These are phyloP conservation scores for Mythimna ferrago DNA, from an alignment of 2,888 invertebrate genomes.

Conservation along the genomic window DNA sequence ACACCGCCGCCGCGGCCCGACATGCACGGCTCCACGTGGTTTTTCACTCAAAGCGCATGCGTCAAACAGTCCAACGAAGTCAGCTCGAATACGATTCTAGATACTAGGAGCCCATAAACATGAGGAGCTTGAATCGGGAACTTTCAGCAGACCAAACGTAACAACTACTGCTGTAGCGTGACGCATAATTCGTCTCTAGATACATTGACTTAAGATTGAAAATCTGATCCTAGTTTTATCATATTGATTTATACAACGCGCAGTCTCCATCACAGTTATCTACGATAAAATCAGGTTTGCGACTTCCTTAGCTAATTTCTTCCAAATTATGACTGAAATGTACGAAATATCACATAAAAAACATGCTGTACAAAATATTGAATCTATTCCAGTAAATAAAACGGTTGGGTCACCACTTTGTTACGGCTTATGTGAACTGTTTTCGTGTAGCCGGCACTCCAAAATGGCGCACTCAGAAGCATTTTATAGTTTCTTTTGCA, in stretches of 20 bases:
- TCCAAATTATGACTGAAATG: conserved; percentile 28
- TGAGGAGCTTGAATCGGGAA: too few species aligned
- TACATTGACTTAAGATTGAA: background rate
- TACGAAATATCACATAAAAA: background rate
- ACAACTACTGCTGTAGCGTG: background rate
- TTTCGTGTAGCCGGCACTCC: background rate
- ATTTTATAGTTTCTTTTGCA: background rate
- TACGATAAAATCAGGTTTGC: background rate
- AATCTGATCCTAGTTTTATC: background rate
- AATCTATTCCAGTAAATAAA: background rate
- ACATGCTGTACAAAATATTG: background rate
- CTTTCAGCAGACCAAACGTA: background rate
- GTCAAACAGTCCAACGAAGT: background rate
- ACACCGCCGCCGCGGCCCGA: background rate
- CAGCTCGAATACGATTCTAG: too few species aligned
- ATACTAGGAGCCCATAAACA: too few species aligned
- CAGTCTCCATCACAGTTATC: background rate
- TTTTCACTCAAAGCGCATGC: conserved; percentile 11
- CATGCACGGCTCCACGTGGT: background rate
- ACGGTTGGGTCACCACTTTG: rapidly evolving
- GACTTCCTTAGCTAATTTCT: conserved; percentile 2
- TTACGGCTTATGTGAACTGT: background rate
- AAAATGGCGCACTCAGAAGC: background rate
- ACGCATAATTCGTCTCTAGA: background rate
- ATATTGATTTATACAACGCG: conserved; percentile 14